Evolutionary conservation across 2,797 vertebrate genomes (phyloP), one percentile per base, ranked within the genome.

Genomic region (Oceanodroma leucorhoa): DNA sequence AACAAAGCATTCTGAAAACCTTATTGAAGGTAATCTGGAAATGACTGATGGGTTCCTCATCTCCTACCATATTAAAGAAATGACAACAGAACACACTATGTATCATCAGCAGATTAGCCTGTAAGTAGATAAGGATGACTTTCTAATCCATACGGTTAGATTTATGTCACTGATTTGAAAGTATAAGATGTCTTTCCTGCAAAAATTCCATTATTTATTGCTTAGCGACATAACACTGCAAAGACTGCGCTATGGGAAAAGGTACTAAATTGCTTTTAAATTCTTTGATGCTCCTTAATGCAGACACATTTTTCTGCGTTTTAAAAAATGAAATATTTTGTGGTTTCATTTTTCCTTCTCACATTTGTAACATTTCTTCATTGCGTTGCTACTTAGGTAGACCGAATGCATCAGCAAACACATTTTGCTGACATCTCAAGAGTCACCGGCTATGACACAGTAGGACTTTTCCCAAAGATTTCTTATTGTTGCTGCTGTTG

Each of bases 111-210:
- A 95, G 88, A 95, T 96, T 95, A 95, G 72, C 96, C 89, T 93
- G 22, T 89, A 95, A 96, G 45, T 90, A 96, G 94, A 97, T 95
- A 97, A 90, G 60, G 77, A 93, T 83, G 89, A 94, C 78, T 94
- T 96, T 79, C 71, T 97, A 95, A 97, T 97, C 87, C 83, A 81
- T 96, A 93, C 82, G 50, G 85, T 66, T 90, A 97, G 82, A 97
- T 97, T 97, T 94, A 97, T 95, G 78, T 83, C 83, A 94, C 89
- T 64, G 73, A 87, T 94, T 95, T 93, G 43, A 62, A 94, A 96
- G 72, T 67, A 67, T 83, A 93, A 90, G 38, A 95, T 54, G 38
- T 67, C 86, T 96, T 90, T 67, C 82, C 69, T 90, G 62, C 40
- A 97, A 95, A 81, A 96, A 89, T 41, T 58, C 34, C 85, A 82